A percentile compares a stretch with the other conserved stretches of the same genome.
phyloP scores from a whole-genome alignment of 2,888 invertebrate genomes.

The Nebria salina region DNA sequence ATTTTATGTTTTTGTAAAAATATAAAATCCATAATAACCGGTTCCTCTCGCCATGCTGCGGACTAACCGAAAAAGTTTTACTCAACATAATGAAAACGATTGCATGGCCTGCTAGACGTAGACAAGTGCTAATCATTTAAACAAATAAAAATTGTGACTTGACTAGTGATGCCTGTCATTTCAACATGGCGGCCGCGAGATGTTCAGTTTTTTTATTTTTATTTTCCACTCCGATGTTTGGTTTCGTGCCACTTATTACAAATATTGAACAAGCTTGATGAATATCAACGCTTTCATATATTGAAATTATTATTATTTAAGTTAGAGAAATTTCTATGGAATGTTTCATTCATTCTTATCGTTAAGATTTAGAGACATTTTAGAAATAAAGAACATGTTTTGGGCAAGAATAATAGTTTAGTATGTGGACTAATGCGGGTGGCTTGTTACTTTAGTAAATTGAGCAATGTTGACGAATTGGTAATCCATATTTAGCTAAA shows the following conservation, averaged over 20 bases:
- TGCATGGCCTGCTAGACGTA: constrained; percentile 58
- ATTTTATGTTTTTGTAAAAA: constrained; percentile 32
- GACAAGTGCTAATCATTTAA: constrained; percentile 58
- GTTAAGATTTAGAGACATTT: not conserved
- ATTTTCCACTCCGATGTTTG: not conserved
- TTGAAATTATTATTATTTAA: constrained; percentile 26
- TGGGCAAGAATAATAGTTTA: constrained; percentile 15
- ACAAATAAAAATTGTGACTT: constrained; percentile 53
- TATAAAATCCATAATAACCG: constrained; percentile 53
- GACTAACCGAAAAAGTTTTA: constrained; percentile 58
- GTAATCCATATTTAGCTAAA: constrained; percentile 15
- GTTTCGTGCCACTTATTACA: constrained; percentile 46
- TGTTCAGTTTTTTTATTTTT: constrained; percentile 26
- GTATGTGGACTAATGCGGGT: too few relatives aligned
- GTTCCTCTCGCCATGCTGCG: constrained; percentile 51
- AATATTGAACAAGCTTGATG: constrained; percentile 33
- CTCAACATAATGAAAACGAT: constrained; percentile 58
- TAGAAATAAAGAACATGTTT: not conserved
- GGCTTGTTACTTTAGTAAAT: too few relatives aligned
- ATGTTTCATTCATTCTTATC: not conserved
- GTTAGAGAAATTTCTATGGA: constrained; percentile 34
- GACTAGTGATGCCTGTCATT: constrained; percentile 34
- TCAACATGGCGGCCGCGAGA: constrained; percentile 37
- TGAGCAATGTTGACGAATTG: not conserved
- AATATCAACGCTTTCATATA: not conserved